These are phyloP conservation scores for Mesoclemmys tuberculata DNA, from an alignment of 2,113 vertebrate species.

Conservation along the genomic window DNA sequence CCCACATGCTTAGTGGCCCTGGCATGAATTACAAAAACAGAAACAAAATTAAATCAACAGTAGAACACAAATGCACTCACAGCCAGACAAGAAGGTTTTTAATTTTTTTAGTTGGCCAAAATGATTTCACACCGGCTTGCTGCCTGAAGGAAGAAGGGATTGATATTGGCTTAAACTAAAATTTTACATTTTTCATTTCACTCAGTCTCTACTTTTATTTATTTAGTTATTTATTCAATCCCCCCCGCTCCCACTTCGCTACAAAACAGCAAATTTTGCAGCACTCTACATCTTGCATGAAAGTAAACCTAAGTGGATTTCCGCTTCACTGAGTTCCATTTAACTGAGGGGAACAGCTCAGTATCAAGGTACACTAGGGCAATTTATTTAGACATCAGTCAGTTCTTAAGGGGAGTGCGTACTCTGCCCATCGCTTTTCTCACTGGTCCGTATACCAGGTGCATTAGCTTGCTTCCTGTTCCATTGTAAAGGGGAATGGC, in stretches of 20 bases:
- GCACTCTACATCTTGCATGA: not conserved
- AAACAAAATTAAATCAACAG: not conserved
- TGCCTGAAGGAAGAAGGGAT: not conserved
- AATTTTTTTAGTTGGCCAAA: no score
- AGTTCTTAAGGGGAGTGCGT: not conserved
- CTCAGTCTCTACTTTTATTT: not conserved
- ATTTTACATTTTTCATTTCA: not conserved
- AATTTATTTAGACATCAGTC: slow-evolving; percentile 20
- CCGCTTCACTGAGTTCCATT: not conserved
- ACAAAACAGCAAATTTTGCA: not conserved
- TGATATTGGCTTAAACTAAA: not conserved
- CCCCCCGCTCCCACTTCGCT: no score
- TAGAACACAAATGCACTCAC: not conserved
- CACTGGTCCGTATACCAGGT: not conserved
- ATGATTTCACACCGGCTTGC: no score
- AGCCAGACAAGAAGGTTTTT: not conserved
- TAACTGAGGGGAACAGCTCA: not conserved
- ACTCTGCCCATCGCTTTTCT: not conserved
- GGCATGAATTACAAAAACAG: not conserved
- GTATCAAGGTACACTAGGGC: slow-evolving; percentile 15
- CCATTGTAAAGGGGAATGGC: slow-evolving; percentile 1
- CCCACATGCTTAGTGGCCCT: not conserved
- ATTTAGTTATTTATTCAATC: not conserved
- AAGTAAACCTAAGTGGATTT: not conserved
- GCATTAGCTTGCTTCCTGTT: slow-evolving; percentile 10